A percentile compares a stretch with the other conserved stretches of the same genome.
Conservation (phyloP, 2,888 invertebrate species). For the Lobophora halterata region DNA sequence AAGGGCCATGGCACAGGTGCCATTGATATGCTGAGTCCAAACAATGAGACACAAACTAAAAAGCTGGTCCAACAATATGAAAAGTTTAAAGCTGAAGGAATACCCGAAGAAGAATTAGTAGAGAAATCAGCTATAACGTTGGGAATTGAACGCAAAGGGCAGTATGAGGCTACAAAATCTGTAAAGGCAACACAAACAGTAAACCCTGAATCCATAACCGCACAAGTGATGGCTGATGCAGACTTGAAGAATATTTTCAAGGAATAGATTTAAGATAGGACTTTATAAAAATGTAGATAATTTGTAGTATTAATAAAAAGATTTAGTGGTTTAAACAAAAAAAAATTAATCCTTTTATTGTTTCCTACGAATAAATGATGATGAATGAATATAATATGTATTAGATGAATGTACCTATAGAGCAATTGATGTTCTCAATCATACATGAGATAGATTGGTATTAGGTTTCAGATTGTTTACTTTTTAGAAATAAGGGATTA, state of each 20-base stretch:
- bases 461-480: no score
- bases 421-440: no score
- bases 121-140: conserved; percentile 54
- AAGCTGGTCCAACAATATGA: conserved; percentile 83
- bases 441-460: no score
- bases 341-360: no score
- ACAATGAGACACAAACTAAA: conserved; percentile 79
- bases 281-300: background rate
- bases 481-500: no score
- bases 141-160: conserved; percentile 47
- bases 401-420: no score
- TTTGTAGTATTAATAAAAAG: conserved; percentile 9
- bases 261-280: conserved; percentile 30
- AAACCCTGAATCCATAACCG: conserved; percentile 52
- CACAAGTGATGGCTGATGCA: conserved; percentile 53
- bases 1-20: conserved; percentile 77
- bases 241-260: conserved; percentile 61
- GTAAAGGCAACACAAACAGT: conserved; percentile 33
- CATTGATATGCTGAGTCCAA: conserved; percentile 76
- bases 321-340: no score
- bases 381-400: no score
- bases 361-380: no score
- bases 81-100: conserved; percentile 76
- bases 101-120: conserved; percentile 74
- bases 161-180: conserved; percentile 32